Conservation (phyloP, 2,113 vertebrate species). For the Cyanoliseus patagonus region DNA sequence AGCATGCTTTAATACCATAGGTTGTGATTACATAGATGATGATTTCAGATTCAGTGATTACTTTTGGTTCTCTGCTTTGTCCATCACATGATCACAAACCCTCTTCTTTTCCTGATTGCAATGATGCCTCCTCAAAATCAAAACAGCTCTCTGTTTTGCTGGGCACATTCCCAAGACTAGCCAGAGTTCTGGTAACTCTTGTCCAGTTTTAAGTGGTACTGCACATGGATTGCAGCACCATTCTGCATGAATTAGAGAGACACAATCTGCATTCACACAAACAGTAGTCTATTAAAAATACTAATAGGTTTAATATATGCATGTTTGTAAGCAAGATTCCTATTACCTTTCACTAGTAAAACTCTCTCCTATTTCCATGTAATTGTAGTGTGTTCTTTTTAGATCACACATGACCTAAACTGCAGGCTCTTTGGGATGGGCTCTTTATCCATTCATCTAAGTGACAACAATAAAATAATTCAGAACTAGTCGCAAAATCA, state of each 20-base stretch:
- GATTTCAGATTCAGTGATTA: not conserved
- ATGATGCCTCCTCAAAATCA: not conserved
- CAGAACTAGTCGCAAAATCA: not conserved
- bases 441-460: not conserved
- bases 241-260: not conserved
- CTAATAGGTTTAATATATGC: not conserved
- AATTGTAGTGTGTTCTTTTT: not conserved
- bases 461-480: not conserved
- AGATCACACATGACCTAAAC: not conserved
- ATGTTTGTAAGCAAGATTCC: not conserved
- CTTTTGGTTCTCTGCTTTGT: not conserved
- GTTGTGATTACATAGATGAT: not conserved
- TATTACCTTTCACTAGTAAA: not conserved
- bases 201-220: not conserved
- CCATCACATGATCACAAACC: not conserved
- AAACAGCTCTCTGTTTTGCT: not conserved
- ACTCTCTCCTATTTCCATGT: not conserved
- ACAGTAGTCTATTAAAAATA: not conserved
- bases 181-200: not conserved
- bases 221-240: not conserved
- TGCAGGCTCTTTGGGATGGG: not conserved
- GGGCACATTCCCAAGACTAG: not conserved
- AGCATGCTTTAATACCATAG: not conserved
- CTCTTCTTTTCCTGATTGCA: not conserved
- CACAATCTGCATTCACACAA: not conserved